Percentiles rank a stretch among this genome's conserved stretches.
phyloP scores from a whole-genome alignment of 1,140 invertebrate species.

The Rhagoletis zephyria region DNA sequence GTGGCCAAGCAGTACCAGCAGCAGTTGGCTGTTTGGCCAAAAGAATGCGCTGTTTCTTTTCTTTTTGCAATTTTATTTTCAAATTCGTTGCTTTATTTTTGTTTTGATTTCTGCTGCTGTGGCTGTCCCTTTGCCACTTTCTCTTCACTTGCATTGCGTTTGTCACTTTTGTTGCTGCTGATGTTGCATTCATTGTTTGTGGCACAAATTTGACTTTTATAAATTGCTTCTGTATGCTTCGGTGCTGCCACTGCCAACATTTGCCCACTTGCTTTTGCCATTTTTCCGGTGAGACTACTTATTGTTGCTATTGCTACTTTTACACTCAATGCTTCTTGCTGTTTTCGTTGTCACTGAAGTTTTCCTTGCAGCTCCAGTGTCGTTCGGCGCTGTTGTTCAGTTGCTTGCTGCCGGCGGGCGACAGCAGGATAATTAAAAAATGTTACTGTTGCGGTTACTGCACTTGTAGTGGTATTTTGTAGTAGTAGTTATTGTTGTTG shows the following conservation, averaged over 20 bases:
- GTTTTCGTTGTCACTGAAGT: background rate
- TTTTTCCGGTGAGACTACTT: background rate
- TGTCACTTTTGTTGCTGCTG: background rate
- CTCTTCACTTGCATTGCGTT: too few species aligned
- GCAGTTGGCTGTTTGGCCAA: conserved; percentile 15
- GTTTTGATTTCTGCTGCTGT: background rate
- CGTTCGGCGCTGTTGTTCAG: background rate
- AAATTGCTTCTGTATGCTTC: background rate
- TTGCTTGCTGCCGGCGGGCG: conserved; percentile 12
- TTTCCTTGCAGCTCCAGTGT: background rate
- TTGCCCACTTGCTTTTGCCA: background rate
- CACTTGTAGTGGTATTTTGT: background rate
- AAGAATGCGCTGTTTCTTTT: background rate
- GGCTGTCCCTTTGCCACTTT: too few species aligned
- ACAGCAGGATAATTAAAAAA: conserved; percentile 48
- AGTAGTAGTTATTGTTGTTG: background rate
- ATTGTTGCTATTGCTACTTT: background rate
- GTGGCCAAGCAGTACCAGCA: background rate
- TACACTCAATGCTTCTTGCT: background rate
- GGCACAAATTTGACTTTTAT: conserved; percentile 48
- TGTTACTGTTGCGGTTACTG: conserved; percentile 25
- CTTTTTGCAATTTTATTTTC: conserved; percentile 4
- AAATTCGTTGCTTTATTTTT: background rate
- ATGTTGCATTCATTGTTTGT: conserved; percentile 33
- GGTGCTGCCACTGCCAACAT: background rate